Evolutionary conservation across 2,888 invertebrate genomes (phyloP).

Genomic region (Tenthredo livida): DNA sequence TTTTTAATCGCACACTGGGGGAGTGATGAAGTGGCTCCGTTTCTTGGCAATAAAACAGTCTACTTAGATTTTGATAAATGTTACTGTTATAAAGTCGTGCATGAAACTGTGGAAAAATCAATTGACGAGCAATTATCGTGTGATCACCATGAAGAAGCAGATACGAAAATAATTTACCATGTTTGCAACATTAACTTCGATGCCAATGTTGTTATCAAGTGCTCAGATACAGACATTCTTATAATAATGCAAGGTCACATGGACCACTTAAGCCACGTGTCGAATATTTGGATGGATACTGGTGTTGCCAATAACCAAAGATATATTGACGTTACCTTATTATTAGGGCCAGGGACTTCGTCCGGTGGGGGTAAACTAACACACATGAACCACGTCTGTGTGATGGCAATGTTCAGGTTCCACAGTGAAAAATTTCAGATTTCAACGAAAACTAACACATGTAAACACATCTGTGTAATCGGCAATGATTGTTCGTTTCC

Average conservation of each 20-base stretch:
- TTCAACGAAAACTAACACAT: too few species aligned
- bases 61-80: constrained; percentile 58
- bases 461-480: too few species aligned
- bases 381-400: too few species aligned
- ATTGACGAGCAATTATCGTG: constrained; percentile 55
- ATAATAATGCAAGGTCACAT: constrained; percentile 58
- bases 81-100: constrained; percentile 56
- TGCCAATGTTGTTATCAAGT: constrained; percentile 42
- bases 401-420: too few species aligned
- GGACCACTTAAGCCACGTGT: constrained; percentile 45
- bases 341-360: too few species aligned
- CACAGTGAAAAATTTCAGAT: too few species aligned
- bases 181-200: constrained; percentile 48
- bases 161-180: constrained; percentile 60
- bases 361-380: too few species aligned
- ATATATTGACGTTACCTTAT: constrained; percentile 55
- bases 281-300: constrained; percentile 55
- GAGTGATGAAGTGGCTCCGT: constrained; percentile 55
- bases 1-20: constrained; percentile 57
- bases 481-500: too few species aligned
- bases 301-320: constrained; percentile 57
- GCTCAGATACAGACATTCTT: constrained; percentile 55
- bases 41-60: constrained; percentile 56
- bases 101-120: constrained; percentile 50
- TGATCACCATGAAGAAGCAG: constrained; percentile 59